Base-by-base conservation (phyloP, 2,888 invertebrate species). In the Silvanus unidentatus region DNA sequence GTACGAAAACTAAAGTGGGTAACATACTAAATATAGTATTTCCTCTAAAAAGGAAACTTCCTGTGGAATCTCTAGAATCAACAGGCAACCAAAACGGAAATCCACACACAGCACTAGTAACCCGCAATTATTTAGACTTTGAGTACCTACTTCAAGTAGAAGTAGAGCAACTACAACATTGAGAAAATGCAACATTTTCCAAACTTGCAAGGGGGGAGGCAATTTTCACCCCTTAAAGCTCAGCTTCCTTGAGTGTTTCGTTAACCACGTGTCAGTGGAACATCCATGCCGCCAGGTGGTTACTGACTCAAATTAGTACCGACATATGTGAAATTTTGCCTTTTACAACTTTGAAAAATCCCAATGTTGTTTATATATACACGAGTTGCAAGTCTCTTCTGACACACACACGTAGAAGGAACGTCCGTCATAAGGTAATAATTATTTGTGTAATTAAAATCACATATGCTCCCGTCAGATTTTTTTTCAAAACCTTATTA, bases 21-120 rank as follows among this genome's bases (percentile, higher is more conserved):
- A 65, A 67, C 62, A 64, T 59, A 62, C 64, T 66, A 65, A 65
- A 65, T 65, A 65, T 66, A 66, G 63, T 60, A 61, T 66, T 67
- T 65, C 64, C 62, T 64, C 54, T 57, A 65, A 64, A 64, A 66
- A 65, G 65, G 58, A 54, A 65, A 66, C 63, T 66, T 67, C 68
- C 66, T 64, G 65, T 59, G 51, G 60, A 65, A 65, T 66, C 65
- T 64, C 62, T 62, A 64, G 65, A 67, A 67, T 66, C 68, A 68
- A 68, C 68, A 68, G 68, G 68, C 68, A 3, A 22, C 22, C 22
- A 22, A 22, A 22, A 22, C 22, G 22, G 22, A 22, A 22, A 8
- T 22, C 8, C 22, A 22, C n/a, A n/a, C n/a, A n/a, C n/a, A n/a
- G n/a, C n/a, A n/a, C n/a, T n/a, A n/a, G n/a, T n/a, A n/a, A n/a